Base-by-base conservation (phyloP, 2,888 invertebrate species). In the Lasiommata megera region DNA sequence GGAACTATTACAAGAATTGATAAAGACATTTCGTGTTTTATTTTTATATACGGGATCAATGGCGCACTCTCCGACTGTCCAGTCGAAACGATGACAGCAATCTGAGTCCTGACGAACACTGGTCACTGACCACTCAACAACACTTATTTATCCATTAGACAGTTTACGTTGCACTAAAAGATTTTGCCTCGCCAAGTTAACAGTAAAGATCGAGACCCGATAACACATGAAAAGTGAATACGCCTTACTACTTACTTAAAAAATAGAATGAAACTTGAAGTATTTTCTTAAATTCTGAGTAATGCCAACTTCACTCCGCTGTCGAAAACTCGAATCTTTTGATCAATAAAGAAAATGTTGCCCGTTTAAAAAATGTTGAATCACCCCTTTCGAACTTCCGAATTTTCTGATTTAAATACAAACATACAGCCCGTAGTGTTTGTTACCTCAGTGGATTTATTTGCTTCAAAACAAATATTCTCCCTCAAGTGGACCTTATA, bases 21-120 rank as follows among this genome's bases (percentile, higher is more conserved):
- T 71, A 71, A 67, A 80, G 75, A 82, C 84, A 86, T 84, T 81
- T 76, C 79, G 77, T 79, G 46, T 57, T 57, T 52, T 60, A 60
- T 80, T 81, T 82, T 82, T 79, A 72, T 69, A 69, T 72, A 70
- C 73, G 72, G 79, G 75, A 73, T 79, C 70, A 87, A 88, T 88
- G 88, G 88, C 87, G 88, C 82, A 86, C 83, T 77, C 29, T 31
- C 16, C 11, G 31, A 43, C 43, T 11, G 77, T 73, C 66, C 71
- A 77, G 77, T 73, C 78, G 71, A 76, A 82, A 75, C 85, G 85
- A 80, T 85, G 88, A 86, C 86, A 85, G 83, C 79, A 71, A 70
- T 67, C 67, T 69, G n/a, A n/a, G n/a, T n/a, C n/a, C n/a, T n/a
- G 78, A 84, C 80, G 76, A 80, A 82, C 72, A 70, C 62, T 61